A percentile compares a stretch with the other conserved stretches of the same genome.
phyloP scores from a whole-genome alignment of 2,888 invertebrate genomes.

The Atethmia centrago region DNA sequence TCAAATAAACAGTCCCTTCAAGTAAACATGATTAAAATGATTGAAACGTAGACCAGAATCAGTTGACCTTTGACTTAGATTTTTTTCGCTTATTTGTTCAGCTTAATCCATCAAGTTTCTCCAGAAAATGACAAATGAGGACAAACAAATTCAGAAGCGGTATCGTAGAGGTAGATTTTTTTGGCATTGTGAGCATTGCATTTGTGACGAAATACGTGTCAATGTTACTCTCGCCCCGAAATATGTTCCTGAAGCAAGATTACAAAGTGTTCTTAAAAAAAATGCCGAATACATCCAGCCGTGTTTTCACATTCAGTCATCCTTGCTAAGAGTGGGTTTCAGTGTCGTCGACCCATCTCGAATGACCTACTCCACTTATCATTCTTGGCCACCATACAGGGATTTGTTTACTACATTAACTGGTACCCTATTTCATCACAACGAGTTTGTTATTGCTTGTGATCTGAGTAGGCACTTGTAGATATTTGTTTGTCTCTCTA shows the following conservation, averaged over 20 bases:
- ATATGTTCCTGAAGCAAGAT: background rate
- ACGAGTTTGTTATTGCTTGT: conserved; percentile 30
- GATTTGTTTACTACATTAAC: conserved; percentile 45
- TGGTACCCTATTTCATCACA: conserved; percentile 51
- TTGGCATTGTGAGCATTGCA: conserved; percentile 25
- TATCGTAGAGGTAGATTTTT: conserved; percentile 5
- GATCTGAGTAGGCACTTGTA: conserved; percentile 27
- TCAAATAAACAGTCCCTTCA: conserved; percentile 6
- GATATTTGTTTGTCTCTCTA: conserved; percentile 3
- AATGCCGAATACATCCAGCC: conserved; percentile 9
- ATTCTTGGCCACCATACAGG: conserved; percentile 53
- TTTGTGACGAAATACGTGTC: conserved; percentile 3
- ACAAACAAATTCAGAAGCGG: background rate
- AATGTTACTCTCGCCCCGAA: conserved; percentile 20
- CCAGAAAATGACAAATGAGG: conserved; percentile 6
- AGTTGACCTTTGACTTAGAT: conserved; percentile 4
- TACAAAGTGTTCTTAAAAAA: background rate
- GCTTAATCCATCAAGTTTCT: too few species aligned
- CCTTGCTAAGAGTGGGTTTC: conserved; percentile 37
- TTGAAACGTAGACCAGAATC: conserved; percentile 1
- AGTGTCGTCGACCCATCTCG: conserved; percentile 52
- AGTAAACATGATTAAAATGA: background rate
- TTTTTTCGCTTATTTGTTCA: conserved; percentile 1
- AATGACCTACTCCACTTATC: conserved; percentile 63
- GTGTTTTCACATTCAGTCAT: conserved; percentile 16